phyloP scores from a whole-genome alignment of 2,888 invertebrate species.

The Campoplex capitator region DNA sequence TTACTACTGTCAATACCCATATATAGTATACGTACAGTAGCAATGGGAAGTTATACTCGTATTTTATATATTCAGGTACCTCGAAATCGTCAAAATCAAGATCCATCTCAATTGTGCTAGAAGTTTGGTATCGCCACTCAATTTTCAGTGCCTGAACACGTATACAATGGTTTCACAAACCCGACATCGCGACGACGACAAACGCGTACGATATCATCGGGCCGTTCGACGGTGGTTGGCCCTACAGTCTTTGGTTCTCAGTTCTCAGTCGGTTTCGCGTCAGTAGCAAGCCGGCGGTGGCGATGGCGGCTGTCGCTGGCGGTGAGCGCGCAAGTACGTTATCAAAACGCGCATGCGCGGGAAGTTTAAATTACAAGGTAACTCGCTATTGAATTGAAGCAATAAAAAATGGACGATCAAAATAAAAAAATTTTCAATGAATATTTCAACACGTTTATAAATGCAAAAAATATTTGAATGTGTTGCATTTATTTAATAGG shows the following conservation, averaged over 20 bases:
- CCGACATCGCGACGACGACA: background rate
- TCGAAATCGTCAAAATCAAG: conserved; percentile 2
- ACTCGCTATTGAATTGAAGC: no score
- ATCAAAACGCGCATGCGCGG: background rate
- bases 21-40: background rate
- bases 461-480: background rate
- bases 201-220: background rate
- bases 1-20: background rate
- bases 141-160: background rate
- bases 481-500: background rate
- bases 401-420: background rate
- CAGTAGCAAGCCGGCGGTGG: background rate
- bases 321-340: background rate
- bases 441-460: background rate
- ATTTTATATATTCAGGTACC: background rate
- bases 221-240: background rate
- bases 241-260: background rate
- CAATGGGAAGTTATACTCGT: background rate
- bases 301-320: background rate
- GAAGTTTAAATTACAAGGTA: background rate
- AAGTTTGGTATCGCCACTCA: background rate
- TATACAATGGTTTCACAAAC: background rate
- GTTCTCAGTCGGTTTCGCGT: background rate
- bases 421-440: background rate
- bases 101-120: background rate